A percentile compares a stretch with the other conserved stretches of the same genome.
These are phyloP conservation scores for Aphelinus certus DNA, from an alignment of 1,140 invertebrate species.

Conservation along the genomic window DNA sequence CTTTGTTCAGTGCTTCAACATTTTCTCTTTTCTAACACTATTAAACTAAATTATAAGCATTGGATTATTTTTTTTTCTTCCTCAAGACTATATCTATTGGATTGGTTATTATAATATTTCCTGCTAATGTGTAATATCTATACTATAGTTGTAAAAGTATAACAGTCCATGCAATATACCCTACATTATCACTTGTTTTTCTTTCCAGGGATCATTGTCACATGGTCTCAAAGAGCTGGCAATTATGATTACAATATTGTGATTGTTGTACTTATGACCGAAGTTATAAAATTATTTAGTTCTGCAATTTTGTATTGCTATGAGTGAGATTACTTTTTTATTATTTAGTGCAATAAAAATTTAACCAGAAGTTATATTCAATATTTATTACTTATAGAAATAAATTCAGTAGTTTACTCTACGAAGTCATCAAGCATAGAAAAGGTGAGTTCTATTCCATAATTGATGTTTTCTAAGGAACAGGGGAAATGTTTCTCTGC, in stretches of 20 bases:
- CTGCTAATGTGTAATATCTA: too few species aligned
- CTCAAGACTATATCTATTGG: too few species aligned
- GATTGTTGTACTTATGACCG: conserved; percentile 87
- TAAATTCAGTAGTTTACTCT: conserved; percentile 63
- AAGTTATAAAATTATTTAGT: conserved; percentile 84
- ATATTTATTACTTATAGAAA: conserved; percentile 61
- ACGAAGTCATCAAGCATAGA: conserved; percentile 69
- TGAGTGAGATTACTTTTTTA: conserved; percentile 68
- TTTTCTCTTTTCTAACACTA: too few species aligned
- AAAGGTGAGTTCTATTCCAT: conserved; percentile 52
- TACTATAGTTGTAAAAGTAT: too few species aligned
- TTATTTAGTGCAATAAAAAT: conserved; percentile 13
- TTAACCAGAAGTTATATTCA: conserved; percentile 9
- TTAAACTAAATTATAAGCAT: too few species aligned
- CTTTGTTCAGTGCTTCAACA: too few species aligned
- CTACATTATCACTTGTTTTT: conserved; percentile 17
- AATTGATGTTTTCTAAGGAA: not conserved
- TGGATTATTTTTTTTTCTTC: too few species aligned
- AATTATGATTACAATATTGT: conserved; percentile 91
- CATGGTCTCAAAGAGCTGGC: conserved; percentile 83
- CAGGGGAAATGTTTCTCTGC: too few species aligned
- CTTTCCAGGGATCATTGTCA: conserved; percentile 86
- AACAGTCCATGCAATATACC: too few species aligned
- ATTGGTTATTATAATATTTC: too few species aligned
- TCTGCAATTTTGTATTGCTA: conserved; percentile 78